These are phyloP conservation scores for Drosophila lini DNA, from an alignment of 1,140 invertebrate genomes.

Conservation along the genomic window DNA sequence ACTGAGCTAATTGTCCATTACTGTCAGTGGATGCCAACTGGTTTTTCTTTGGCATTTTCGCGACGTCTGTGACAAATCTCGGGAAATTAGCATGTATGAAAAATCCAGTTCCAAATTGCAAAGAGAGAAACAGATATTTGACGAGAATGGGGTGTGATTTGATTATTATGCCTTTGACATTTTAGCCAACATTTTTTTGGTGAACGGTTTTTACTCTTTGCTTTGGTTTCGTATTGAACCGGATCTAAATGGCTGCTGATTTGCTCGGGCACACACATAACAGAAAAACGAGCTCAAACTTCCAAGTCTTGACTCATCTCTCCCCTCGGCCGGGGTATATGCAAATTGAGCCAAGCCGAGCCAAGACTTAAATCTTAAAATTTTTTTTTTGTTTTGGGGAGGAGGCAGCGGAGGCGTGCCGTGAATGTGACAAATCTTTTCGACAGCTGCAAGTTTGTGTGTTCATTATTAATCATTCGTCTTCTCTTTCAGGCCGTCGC, in stretches of 20 bases:
- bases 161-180: conserved; percentile 76
- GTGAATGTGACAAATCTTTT: conserved; percentile 46
- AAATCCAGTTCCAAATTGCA: conserved; percentile 40
- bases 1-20: conserved; percentile 74
- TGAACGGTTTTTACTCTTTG: conserved; percentile 40
- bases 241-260: conserved; percentile 72
- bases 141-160: conserved; percentile 44
- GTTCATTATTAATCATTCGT: conserved; percentile 35
- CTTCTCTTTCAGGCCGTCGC: conserved; percentile 68
- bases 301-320: conserved; percentile 52
- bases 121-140: conserved; percentile 12
- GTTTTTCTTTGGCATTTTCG: conserved; percentile 46
- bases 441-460: conserved; percentile 19
- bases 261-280: conserved; percentile 49
- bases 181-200: conserved; percentile 43
- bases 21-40: conserved; percentile 50
- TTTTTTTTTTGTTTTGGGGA: background rate
- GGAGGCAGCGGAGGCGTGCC: conserved; percentile 35
- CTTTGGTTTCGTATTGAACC: conserved; percentile 65
- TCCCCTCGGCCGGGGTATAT: conserved; percentile 26
- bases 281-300: conserved; percentile 37
- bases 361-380: conserved; percentile 24
- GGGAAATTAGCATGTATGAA: conserved; percentile 42
- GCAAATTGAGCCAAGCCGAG: conserved; percentile 52
- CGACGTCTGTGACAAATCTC: conserved; percentile 38